These are phyloP conservation scores for Caloenas nicobarica DNA, from an alignment of 2,113 vertebrate genomes.

Conservation along the genomic window DNA sequence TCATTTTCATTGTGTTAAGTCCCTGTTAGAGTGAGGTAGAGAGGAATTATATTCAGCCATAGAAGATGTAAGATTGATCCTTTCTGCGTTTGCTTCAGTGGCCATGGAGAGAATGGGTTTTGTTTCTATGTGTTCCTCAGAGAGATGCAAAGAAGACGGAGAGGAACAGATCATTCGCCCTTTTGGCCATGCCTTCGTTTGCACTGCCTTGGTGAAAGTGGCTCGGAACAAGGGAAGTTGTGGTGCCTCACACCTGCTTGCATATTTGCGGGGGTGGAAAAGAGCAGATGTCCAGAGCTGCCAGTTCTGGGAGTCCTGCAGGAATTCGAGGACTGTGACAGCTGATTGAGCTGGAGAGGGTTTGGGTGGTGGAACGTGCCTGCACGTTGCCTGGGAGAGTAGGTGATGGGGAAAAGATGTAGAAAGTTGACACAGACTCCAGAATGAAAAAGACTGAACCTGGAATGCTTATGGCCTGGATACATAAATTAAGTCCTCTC, in stretches of 20 bases:
- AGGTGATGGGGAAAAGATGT: neutral
- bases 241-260: conserved; percentile 65
- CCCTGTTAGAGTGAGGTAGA: neutral
- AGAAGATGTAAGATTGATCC: neutral
- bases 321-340: conserved; percentile 43
- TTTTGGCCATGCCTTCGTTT: neutral
- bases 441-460: neutral
- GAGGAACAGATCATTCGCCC: neutral
- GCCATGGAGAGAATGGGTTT: neutral
- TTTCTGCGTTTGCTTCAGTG: neutral
- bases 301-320: conserved; percentile 21
- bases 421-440: neutral
- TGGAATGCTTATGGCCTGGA: neutral
- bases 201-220: neutral
- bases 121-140: rapidly evolving
- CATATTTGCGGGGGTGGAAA: conserved; percentile 65
- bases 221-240: neutral
- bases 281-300: conserved; percentile 66
- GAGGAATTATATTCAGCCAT: neutral
- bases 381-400: neutral
- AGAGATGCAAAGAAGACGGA: neutral
- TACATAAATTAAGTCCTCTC: neutral
- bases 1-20: neutral
- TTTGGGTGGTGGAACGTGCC: neutral
- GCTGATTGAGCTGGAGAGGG: conserved; percentile 49